Percentiles rank a stretch among this genome's conserved stretches.
Conservation (phyloP, 1,140 invertebrate species). For the Papilio dardanus region DNA sequence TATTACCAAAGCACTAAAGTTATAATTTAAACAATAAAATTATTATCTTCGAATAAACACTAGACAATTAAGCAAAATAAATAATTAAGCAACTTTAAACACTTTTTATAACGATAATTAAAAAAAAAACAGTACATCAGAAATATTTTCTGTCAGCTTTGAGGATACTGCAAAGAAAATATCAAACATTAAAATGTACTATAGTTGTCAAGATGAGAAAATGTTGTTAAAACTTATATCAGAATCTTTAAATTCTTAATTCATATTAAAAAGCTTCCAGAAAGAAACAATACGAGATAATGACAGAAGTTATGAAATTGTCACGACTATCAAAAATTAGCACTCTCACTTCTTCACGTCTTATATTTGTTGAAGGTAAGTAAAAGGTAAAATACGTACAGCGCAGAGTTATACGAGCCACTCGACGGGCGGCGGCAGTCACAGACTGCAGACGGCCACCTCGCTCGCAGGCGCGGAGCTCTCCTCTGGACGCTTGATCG, state of each 20-base stretch:
- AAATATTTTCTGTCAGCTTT: neutral
- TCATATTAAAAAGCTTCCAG: too few species aligned
- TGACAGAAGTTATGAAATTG: too few species aligned
- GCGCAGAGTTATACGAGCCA: conserved; percentile 70
- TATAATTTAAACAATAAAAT: neutral
- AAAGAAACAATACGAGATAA: too few species aligned
- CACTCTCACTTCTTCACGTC: neutral
- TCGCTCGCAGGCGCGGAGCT: conserved; percentile 65
- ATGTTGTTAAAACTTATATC: too few species aligned
- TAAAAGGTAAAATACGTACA: neutral
- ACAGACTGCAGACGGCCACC: conserved; percentile 67
- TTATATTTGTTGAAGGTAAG: neutral
- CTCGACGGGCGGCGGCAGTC: conserved; percentile 65
- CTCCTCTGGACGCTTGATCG: conserved; percentile 60
- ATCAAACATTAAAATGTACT: too few species aligned
- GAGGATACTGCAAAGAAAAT: neutral
- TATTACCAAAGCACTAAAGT: conserved; percentile 25
- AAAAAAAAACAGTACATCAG: too few species aligned
- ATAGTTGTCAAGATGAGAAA: too few species aligned
- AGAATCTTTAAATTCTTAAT: too few species aligned
- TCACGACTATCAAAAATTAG: too few species aligned
- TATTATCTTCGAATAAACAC: neutral
- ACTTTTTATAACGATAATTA: neutral
- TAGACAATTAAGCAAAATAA: neutral
- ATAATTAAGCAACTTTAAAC: neutral